Evolutionary conservation across 64 coral and sea anemone genomes (phyloP), one percentile per base, ranked within the genome.

Genomic region (Dendronephthya gigantea): DNA sequence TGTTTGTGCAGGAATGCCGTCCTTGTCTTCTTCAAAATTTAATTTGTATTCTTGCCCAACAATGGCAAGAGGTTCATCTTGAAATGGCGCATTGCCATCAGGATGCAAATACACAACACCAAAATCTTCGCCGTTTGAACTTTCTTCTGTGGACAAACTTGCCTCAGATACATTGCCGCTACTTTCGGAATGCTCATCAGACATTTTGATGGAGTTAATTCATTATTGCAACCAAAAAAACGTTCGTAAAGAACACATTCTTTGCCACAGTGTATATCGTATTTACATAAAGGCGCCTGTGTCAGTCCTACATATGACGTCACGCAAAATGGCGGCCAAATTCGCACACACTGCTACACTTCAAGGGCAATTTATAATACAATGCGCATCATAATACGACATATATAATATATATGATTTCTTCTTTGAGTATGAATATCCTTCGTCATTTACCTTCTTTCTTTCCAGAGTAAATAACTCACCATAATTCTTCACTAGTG

Each of bases 361-460:
- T 52, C 23, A 52, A 0, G 50, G 13, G 50, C 23, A 22, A 52
- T 52, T 52, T 52, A 52, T 22, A 16, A 16, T 22, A 52, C 1
- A 22, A 52, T 22, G 7, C 50, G 50, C 23, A 16, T 1, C 50
- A 52, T 22, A 52, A 52, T 52, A 16, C 50, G 23, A 12, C 13
- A 52, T 52, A 52, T 16, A 22, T 22, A 52, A 7, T 1, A 52
- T 22, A 52, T 52, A n/a, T 36, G 33, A 62, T 83, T n/a, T 48
- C 32, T 84, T 83, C 27, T 89, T 89, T 65, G 82, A 40, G 23
- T 74, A 89, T 1, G 19, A 22, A 82, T 89, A 89, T 29, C 88
- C 88, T 40, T 84, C 82, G 29, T 38, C 81, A 89, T 89, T 52
- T 13, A 84, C 52, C 25, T 70, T 89, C 38, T 35, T 41, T 68